phyloP scores from a whole-genome alignment of 2,888 invertebrate species.

The Acrocyrtus sp. region DNA sequence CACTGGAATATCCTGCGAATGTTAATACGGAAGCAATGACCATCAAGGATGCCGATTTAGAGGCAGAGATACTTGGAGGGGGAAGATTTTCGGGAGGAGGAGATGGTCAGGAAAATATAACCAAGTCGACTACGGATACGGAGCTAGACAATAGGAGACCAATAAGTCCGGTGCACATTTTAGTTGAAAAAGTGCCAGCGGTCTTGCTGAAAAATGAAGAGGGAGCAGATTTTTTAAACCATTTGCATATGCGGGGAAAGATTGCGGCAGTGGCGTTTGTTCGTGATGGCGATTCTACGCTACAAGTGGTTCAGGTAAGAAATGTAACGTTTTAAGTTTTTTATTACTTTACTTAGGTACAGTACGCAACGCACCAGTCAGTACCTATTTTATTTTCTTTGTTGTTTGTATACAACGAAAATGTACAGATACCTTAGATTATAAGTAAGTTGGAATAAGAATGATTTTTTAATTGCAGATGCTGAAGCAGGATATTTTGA shows the following conservation, averaged over 20 bases:
- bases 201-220: constrained; percentile 30
- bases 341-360: no score
- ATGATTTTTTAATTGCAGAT: no score
- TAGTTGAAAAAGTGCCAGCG: constrained; percentile 58
- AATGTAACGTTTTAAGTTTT: no score
- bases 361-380: no score
- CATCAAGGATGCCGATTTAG: constrained; percentile 41
- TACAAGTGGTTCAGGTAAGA: constrained; percentile 42
- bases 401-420: no score
- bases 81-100: constrained; percentile 12
- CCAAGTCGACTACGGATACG: constrained; percentile 8
- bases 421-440: neutral
- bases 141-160: constrained; percentile 37
- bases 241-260: constrained; percentile 61
- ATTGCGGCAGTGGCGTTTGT: constrained; percentile 60
- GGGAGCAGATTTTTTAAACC: constrained; percentile 58
- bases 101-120: constrained; percentile 12
- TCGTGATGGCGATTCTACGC: constrained; percentile 45
- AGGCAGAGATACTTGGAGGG: constrained; percentile 28
- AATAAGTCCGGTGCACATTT: constrained; percentile 56
- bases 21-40: constrained; percentile 8
- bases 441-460: no score
- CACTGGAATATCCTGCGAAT: constrained; percentile 11
- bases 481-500: constrained; percentile 83
- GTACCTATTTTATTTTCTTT: no score